Evolutionary conservation across 2,888 invertebrate genomes (phyloP), one percentile per base, ranked within the genome.

Genomic region (Agriotes lineatus): DNA sequence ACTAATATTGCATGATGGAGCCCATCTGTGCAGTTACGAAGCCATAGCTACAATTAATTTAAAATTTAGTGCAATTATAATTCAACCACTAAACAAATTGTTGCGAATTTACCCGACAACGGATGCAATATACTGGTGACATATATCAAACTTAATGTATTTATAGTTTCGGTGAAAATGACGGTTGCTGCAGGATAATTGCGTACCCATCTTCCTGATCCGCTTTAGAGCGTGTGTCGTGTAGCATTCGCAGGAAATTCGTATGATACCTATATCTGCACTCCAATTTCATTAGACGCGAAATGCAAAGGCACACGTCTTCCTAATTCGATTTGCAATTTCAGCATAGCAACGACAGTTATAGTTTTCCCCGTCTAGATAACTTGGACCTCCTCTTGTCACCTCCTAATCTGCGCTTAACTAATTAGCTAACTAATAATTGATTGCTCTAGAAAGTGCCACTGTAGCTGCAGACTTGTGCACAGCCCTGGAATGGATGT

Each of bases 251-350:
- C 52, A n/a, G 9, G 7, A 30, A 52, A 52, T 16, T 52, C 25
- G 7, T 33, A 52, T 52, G 52, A 52, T 52, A 52, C 33, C 33
- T 33, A 30, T 52, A 52, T 52, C 48, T 9, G 42, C 16, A 16
- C 42, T 2, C 25, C 20, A 30, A 52, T 33, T 33, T 33, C 33
- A 52, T 52, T 52, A 52, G 50, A 25, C 50, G 16, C 52, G 7
- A 33, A 12, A 52, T 16, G 25, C 52, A 52, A 52, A 52, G 52
- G 16, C 52, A 52, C 52, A 25, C 52, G 16, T 52, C 52, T 16
- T 48, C 1, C n/a, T 52, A 52, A 52, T 52, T 52, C 33, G 33
- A 52, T 52, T 52, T 52, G 10, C 33, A 33, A 25, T 33, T 48
- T 52, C 52, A 19, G 33, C 18, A 52, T 14, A 18, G 33, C 7